Base-by-base conservation (phyloP, 2,888 invertebrate genomes). In the Euclidia mi region DNA sequence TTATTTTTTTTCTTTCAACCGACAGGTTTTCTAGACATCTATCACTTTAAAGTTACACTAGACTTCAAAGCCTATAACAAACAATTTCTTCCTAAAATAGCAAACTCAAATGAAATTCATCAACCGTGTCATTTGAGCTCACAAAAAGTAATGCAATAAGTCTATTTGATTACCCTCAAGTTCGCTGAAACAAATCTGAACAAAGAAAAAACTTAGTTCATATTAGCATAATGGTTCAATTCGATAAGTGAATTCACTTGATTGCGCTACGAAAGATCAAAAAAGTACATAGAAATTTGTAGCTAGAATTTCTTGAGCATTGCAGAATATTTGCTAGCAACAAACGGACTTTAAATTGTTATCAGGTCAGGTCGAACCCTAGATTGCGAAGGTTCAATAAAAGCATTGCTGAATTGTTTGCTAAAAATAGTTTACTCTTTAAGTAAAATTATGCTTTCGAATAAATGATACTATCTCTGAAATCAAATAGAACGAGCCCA, bases 161-260 rank as follows among this genome's bases (percentile, higher is more conserved):
- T 37, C 29, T 42, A 35, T 40, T 53, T 51, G 35, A 56, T 61
- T 50, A 41, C 38, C 40, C 46, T 47, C n/a, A 53, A 55, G 48
- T 58, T 47, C 9, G 4, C 7, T 43, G n/a, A 52, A 61, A 52
- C 40, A 57, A 66, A 63, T 50, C 9, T 29, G 17, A 56, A 67
- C 53, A 59, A 62, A 71, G 68, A 59, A 55, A n/a, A 65, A 57
- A 48, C 9, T 32, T 46, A 37, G 15, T 52, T 38, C 20, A 3
- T 42, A 63, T 67, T 67, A 58, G 47, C 49, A 47, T 68, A 71
- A 68, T 43, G 57, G 14, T 35, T 46, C 64, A 60, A 70, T 64
- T 35, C 45, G 12, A 56, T 68, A 72, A 72, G 55, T 60, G 57
- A 64, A 64, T 63, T 58, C 55, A 60, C 56, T 64, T 61, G 61